These are phyloP conservation scores for Lagodon rhomboides DNA, from an alignment of 2,797 vertebrate genomes.

Conservation along the genomic window DNA sequence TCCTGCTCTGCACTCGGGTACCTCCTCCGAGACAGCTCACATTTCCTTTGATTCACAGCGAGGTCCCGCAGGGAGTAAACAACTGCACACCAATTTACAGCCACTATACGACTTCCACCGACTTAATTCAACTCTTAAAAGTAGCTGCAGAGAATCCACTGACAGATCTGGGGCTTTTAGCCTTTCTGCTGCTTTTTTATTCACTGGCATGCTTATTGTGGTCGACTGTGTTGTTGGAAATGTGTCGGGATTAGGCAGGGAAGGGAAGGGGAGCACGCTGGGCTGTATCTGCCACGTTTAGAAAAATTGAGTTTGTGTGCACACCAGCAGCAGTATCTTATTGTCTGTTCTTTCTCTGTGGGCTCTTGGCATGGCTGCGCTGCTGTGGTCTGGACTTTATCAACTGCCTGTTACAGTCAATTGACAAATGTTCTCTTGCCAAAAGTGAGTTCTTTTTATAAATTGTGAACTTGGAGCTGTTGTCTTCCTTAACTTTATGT, in stretches of 20 bases:
- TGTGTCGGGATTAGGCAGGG: constrained; percentile 43
- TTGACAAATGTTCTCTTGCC: constrained; percentile 43
- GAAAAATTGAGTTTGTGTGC: constrained; percentile 52
- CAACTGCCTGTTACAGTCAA: constrained; percentile 57
- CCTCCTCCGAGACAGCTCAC: constrained; percentile 77
- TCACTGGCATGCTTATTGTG: constrained; percentile 45
- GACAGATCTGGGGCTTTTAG: constrained; percentile 56
- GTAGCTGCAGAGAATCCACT: constrained; percentile 50
- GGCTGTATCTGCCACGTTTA: constrained; percentile 49
- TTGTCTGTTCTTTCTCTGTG: constrained; percentile 50
- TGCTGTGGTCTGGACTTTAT: constrained; percentile 72
- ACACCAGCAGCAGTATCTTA: constrained; percentile 45
- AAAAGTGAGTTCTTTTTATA: constrained; percentile 5
- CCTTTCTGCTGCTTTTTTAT: constrained; percentile 56
- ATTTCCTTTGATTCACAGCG: constrained; percentile 76
- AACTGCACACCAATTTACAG: constrained; percentile 44
- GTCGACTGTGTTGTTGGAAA: constrained; percentile 47
- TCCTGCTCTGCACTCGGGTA: constrained; percentile 47
- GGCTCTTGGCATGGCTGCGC: constrained; percentile 43
- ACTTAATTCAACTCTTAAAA: constrained; percentile 63
- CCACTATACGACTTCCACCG: constrained; percentile 45
- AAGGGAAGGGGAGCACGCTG: constrained; percentile 30
- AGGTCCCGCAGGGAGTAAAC: constrained; percentile 71
- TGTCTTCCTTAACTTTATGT: constrained; percentile 4
- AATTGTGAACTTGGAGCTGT: constrained; percentile 16